phyloP scores from a whole-genome alignment of 1,140 invertebrate genomes.

The Drosophila carrolli region DNA sequence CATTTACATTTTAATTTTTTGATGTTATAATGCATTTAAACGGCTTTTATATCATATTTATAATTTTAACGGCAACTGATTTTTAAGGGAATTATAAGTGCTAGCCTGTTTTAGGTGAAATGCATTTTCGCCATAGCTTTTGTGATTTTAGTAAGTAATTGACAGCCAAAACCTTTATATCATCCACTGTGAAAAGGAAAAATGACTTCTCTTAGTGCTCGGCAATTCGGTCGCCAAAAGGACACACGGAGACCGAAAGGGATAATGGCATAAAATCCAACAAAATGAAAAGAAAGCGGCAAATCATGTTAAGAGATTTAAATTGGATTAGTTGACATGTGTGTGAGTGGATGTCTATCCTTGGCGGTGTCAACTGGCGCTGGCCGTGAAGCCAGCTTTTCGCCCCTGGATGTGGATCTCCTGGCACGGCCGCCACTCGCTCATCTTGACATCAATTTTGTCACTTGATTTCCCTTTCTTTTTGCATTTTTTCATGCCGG shows the following conservation, averaged over 20 bases:
- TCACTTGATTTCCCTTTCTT: constrained; percentile 66
- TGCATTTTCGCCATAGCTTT: too few relatives aligned
- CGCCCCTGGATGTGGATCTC: constrained; percentile 19
- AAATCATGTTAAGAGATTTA: constrained; percentile 83
- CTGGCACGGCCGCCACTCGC: constrained; percentile 39
- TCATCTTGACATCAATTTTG: constrained; percentile 80
- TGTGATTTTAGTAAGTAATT: too few relatives aligned
- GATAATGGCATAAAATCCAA: constrained; percentile 80
- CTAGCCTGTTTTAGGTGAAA: too few relatives aligned
- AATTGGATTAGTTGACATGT: constrained; percentile 79
- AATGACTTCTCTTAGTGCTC: constrained; percentile 39
- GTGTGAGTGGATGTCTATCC: constrained; percentile 32
- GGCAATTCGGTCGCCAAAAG: constrained; percentile 59
- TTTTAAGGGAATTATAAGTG: too few relatives aligned
- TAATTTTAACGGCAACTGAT: too few relatives aligned
- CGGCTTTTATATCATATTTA: too few relatives aligned
- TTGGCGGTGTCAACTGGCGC: constrained; percentile 38
- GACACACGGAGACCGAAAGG: constrained; percentile 56
- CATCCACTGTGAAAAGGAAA: constrained; percentile 8
- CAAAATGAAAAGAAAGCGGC: constrained; percentile 82
- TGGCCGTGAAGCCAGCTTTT: constrained; percentile 56
- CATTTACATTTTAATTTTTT: too few relatives aligned
- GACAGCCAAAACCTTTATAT: not conserved
- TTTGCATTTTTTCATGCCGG: constrained; percentile 18
- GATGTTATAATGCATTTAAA: too few relatives aligned